Percentiles rank a stretch among this genome's conserved stretches.
phyloP scores from a whole-genome alignment of 2,888 invertebrate genomes.

The Morpho achilles region DNA sequence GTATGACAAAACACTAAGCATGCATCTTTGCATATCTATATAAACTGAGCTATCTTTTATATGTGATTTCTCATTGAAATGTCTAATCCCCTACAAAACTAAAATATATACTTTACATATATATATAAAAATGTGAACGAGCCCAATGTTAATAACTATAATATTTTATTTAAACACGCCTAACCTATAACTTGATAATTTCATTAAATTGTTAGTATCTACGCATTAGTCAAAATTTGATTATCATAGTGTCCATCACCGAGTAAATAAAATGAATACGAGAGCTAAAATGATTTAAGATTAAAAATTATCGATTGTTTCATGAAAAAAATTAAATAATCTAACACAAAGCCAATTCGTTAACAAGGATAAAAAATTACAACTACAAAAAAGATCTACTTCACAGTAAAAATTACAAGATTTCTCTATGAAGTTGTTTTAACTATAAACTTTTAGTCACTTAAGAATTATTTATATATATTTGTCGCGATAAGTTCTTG shows the following conservation, averaged over 20 bases:
- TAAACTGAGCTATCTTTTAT: conserved; percentile 39
- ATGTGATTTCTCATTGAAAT: conserved; percentile 28
- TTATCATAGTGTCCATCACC: conserved; percentile 49
- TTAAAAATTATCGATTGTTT: conserved; percentile 18
- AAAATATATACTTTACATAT: conserved; percentile 49
- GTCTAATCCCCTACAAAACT: conserved; percentile 28
- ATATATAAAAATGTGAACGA: conserved; percentile 11
- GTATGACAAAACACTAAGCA: conserved; percentile 68
- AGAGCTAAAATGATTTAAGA: conserved; percentile 21
- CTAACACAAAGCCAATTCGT: conserved; percentile 18
- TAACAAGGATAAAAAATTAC: conserved; percentile 17
- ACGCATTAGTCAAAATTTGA: conserved; percentile 18
- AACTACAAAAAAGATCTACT: conserved; percentile 24
- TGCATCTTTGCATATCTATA: conserved; percentile 61
- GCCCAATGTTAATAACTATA: conserved; percentile 17
- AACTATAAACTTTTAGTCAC: neutral
- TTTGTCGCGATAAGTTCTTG: conserved; percentile 6
- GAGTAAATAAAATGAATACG: conserved; percentile 31
- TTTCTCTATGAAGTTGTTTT: neutral
- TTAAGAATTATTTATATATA: conserved; percentile 2
- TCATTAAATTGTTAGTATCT: conserved; percentile 21
- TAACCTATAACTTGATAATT: conserved; percentile 26
- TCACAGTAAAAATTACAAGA: conserved; percentile 20
- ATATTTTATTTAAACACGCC: conserved; percentile 26
- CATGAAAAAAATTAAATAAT: conserved; percentile 16